Percentiles rank a stretch among this genome's conserved stretches.
Evolutionary conservation across 2,888 invertebrate genomes (phyloP).

Genomic region (Hyposoter didymator): DNA sequence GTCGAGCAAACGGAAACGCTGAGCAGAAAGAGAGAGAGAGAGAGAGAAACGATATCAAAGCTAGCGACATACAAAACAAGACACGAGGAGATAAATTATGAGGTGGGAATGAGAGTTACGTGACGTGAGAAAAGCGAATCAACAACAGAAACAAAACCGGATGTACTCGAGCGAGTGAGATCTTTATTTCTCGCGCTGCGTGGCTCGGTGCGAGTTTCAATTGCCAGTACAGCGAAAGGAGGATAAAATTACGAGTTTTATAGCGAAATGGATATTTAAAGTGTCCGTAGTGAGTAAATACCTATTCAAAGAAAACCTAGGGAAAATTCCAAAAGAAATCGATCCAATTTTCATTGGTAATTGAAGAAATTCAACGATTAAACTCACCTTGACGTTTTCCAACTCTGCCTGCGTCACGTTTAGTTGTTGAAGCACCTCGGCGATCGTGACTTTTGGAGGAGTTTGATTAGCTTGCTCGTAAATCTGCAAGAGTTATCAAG

Average conservation of each 20-base stretch:
- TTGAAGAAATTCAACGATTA: background rate
- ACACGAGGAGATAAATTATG: slow-evolving; percentile 38
- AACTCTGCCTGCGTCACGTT: slow-evolving; percentile 94
- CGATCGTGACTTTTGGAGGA: slow-evolving; percentile 90
- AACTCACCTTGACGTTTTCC: slow-evolving; percentile 93
- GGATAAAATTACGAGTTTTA: slow-evolving; percentile 18
- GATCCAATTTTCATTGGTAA: slow-evolving; percentile 36
- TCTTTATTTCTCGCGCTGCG: slow-evolving; percentile 54
- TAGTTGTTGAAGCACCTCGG: slow-evolving; percentile 92
- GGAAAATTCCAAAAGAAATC: slow-evolving; percentile 43
- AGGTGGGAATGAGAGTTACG: slow-evolving; percentile 47
- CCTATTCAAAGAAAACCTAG: slow-evolving; percentile 56
- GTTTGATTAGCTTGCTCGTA: slow-evolving; percentile 79
- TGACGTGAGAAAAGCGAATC: slow-evolving; percentile 61
- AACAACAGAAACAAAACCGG: slow-evolving; percentile 50
- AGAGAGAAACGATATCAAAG: slow-evolving; percentile 14
- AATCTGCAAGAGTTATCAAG: slow-evolving; percentile 70
- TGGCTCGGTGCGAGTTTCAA: slow-evolving; percentile 55
- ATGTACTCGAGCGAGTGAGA: slow-evolving; percentile 54
- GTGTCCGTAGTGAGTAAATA: slow-evolving; percentile 26
- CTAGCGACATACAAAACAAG: slow-evolving; percentile 40
- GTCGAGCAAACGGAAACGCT: slow-evolving; percentile 16
- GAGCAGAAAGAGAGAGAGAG: background rate
- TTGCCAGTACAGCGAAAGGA: slow-evolving; percentile 46
- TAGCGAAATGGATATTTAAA: slow-evolving; percentile 19